phyloP scores from a whole-genome alignment of 1,140 invertebrate genomes.

The Macrocentrus cingulum region DNA sequence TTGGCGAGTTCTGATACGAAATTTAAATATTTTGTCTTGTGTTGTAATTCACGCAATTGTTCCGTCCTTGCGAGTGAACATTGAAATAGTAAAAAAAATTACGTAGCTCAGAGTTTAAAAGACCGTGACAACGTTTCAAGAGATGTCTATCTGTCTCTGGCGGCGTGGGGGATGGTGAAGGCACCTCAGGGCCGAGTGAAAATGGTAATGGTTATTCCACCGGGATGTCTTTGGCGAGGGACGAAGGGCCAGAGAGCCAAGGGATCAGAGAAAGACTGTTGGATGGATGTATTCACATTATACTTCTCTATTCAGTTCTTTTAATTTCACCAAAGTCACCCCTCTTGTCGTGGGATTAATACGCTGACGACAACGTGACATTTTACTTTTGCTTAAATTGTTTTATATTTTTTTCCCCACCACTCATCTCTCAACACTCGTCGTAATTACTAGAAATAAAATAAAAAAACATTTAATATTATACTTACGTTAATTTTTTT shows the following conservation, averaged over 20 bases:
- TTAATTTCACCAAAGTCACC: constrained; percentile 58
- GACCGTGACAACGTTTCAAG: too few relatives aligned
- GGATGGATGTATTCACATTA: constrained; percentile 59
- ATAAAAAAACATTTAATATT: too few relatives aligned
- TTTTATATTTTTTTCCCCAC: too few relatives aligned
- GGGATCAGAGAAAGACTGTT: constrained; percentile 32
- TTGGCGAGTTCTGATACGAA: too few relatives aligned
- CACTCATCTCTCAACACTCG: too few relatives aligned
- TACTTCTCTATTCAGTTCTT: constrained; percentile 52
- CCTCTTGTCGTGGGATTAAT: constrained; percentile 51
- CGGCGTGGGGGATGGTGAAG: constrained; percentile 27
- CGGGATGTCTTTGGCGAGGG: constrained; percentile 23
- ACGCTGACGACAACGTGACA: constrained; percentile 56
- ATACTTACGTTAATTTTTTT: background rate
- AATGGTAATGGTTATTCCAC: constrained; percentile 50
- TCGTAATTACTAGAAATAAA: too few relatives aligned
- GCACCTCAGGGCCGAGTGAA: constrained; percentile 34
- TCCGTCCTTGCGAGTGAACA: constrained; percentile 38
- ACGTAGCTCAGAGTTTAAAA: constrained; percentile 42
- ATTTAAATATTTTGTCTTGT: too few relatives aligned
- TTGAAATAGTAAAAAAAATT: constrained; percentile 50
- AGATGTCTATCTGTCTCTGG: constrained; percentile 54
- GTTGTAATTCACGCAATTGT: too few relatives aligned
- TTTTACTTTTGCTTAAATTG: constrained; percentile 48
- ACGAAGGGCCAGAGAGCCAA: constrained; percentile 27